Evolutionary conservation across 1,140 invertebrate species (phyloP), one percentile per base, ranked within the genome.

Genomic region (Apis dorsata): DNA sequence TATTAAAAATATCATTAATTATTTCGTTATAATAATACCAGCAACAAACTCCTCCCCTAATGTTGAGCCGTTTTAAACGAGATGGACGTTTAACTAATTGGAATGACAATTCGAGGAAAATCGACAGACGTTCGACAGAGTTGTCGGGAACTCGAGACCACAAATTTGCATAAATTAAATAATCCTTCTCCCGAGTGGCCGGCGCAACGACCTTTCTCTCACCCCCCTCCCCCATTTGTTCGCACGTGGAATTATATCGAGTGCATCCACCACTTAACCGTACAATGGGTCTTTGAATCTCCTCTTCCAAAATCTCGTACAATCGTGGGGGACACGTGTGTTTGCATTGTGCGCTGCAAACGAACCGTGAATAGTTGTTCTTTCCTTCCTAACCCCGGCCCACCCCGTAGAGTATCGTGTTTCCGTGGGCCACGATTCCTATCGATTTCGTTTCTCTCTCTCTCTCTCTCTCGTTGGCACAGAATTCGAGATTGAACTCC

Each of bases 161-260:
- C 53, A 49, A 9, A 81, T 75, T 75, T 81, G 44, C 72, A 81
- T 81, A 75, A 75, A 81, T 81, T 81, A 81, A 44, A 81, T 81
- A 76, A 21, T 24, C 51, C 34, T 57, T 66, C 53, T 51, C 71
- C 62, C 62, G 17, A 5, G 59, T 15, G 59, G 15, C 34, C 13
- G 13, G 12, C 15, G 55, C 4, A 55, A 53, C 17, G n/a, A 10
- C 72, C 53, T 53, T 55, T 19, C 19, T 7, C 60, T 62, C n/a
- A 0, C 59, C 0, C 65, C 55, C n/a, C 21, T 55, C 62, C 17
- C 44, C 1, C 63, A 66, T 81, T 81, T 75, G 79, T 75, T 65
- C 71, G 60, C 34, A 34, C 53, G 8, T 59, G 72, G 62, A 81
- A 68, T 59, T 81, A 75, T 81, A 81, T 75, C 44, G 79, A 75